Evolutionary conservation across 2,888 invertebrate species (phyloP).

Genomic region (Lingula anatina): DNA sequence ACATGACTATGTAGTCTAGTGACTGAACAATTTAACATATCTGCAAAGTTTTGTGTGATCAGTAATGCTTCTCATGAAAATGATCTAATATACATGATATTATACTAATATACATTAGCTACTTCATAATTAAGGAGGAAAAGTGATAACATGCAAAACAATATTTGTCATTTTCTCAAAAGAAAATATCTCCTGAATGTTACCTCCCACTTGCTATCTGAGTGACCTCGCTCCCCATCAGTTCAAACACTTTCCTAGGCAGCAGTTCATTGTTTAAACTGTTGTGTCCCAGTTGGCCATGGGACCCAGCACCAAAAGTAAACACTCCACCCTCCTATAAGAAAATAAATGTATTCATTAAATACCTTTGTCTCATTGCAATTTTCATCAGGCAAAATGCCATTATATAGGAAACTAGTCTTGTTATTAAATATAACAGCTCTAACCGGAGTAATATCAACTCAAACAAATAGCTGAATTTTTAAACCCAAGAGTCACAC

Average conservation of each 20-base stretch:
- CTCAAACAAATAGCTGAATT: too few relatives aligned
- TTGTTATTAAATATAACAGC: background rate
- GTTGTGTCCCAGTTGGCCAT: conserved; percentile 90
- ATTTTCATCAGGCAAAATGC: background rate
- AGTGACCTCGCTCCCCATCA: conserved; percentile 88
- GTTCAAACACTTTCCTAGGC: conserved; percentile 84
- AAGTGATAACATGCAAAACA: too few relatives aligned
- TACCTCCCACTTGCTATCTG: conserved; percentile 64
- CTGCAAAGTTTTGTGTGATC: too few relatives aligned
- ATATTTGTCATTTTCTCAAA: too few relatives aligned
- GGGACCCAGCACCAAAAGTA: conserved; percentile 84
- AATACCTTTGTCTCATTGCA: background rate
- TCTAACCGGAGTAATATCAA: background rate
- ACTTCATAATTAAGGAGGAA: too few relatives aligned
- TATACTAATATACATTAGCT: too few relatives aligned
- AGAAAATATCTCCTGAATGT: too few relatives aligned
- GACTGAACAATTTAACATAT: too few relatives aligned
- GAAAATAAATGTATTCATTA: conserved; percentile 1
- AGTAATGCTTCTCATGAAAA: too few relatives aligned
- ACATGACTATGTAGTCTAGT: too few relatives aligned
- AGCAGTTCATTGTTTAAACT: conserved; percentile 73
- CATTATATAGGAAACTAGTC: background rate
- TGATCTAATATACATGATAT: too few relatives aligned
- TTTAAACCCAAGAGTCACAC: too few relatives aligned
- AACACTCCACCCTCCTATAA: conserved; percentile 83